Evolutionary conservation across 64 coral and sea anemone genomes (phyloP).

Genomic region (Montipora capricornis): DNA sequence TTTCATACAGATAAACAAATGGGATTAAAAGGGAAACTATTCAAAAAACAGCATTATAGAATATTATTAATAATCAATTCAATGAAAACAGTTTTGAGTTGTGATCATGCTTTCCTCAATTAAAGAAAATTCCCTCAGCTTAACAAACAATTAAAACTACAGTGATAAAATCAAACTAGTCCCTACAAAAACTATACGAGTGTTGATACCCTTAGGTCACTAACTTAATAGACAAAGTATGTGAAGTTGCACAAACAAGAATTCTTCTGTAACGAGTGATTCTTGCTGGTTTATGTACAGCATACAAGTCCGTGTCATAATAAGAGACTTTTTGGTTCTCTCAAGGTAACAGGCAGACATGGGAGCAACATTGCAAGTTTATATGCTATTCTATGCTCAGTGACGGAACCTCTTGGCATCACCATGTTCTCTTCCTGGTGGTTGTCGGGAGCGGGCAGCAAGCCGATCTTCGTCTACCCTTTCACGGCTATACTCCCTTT

Average conservation of each 20-base stretch:
- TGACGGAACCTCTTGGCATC: slow-evolving; percentile 69
- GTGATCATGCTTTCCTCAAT: not conserved
- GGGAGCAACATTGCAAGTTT: not conserved
- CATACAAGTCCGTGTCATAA: not conserved
- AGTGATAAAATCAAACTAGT: not conserved
- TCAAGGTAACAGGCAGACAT: not conserved
- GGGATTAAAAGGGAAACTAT: not conserved
- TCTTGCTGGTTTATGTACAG: not conserved
- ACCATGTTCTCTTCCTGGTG: slow-evolving; percentile 76
- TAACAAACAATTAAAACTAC: not conserved
- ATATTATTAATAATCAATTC: not conserved
- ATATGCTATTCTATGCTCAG: not conserved
- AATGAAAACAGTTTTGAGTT: not conserved
- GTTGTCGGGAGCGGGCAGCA: slow-evolving; percentile 86
- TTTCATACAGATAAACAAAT: not conserved
- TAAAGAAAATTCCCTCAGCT: not conserved
- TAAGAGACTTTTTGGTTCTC: not conserved
- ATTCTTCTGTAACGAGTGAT: not conserved
- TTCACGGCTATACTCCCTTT: slow-evolving; percentile 81
- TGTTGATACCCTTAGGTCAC: not conserved
- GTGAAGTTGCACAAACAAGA: not conserved
- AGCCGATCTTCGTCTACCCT: slow-evolving; percentile 87
- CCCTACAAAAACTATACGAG: not conserved
- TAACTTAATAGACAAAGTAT: not conserved
- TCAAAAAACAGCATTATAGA: not conserved